phyloP scores from a whole-genome alignment of 64 coral and sea anemone genomes.

The Pachyseris speciosa region DNA sequence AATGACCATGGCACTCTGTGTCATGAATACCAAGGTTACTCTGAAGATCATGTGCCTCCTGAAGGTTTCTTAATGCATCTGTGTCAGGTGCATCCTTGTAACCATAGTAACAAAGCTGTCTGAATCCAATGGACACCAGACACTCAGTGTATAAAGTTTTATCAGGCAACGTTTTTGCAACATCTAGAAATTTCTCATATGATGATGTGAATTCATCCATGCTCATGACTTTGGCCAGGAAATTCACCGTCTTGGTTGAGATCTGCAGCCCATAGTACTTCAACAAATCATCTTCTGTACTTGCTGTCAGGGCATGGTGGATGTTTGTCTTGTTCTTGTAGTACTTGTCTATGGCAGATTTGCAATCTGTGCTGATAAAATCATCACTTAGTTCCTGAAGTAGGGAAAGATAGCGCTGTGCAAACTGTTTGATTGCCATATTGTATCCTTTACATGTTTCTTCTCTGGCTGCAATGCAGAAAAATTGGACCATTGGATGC shows the following conservation, averaged over 20 bases:
- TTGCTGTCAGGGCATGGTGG: constrained; percentile 42
- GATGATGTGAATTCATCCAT: constrained; percentile 66
- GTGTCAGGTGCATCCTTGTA: constrained; percentile 3
- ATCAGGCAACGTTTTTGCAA: background rate
- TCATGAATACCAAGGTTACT: background rate
- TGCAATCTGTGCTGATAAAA: constrained; percentile 37
- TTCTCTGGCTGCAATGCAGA: background rate
- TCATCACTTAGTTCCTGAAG: constrained; percentile 11
- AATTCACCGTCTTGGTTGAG: constrained; percentile 75
- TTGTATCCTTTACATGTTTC: background rate
- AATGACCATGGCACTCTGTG: constrained; percentile 62
- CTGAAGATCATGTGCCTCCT: constrained; percentile 57
- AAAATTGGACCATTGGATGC: constrained; percentile 33
- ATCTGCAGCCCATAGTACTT: constrained; percentile 40
- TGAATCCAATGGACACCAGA: constrained; percentile 80
- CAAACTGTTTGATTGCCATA: constrained; percentile 29
- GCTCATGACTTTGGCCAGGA: constrained; percentile 77
- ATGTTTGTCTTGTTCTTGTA: constrained; percentile 65
- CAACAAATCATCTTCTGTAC: background rate
- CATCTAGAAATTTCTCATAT: constrained; percentile 27
- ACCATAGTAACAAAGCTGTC: constrained; percentile 74
- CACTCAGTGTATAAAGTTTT: constrained; percentile 69
- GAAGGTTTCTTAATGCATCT: constrained; percentile 20
- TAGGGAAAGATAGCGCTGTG: background rate
- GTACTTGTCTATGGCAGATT: background rate